Evolutionary conservation across 2,797 vertebrate genomes (phyloP).

Genomic region (Notamacropus eugenii): DNA sequence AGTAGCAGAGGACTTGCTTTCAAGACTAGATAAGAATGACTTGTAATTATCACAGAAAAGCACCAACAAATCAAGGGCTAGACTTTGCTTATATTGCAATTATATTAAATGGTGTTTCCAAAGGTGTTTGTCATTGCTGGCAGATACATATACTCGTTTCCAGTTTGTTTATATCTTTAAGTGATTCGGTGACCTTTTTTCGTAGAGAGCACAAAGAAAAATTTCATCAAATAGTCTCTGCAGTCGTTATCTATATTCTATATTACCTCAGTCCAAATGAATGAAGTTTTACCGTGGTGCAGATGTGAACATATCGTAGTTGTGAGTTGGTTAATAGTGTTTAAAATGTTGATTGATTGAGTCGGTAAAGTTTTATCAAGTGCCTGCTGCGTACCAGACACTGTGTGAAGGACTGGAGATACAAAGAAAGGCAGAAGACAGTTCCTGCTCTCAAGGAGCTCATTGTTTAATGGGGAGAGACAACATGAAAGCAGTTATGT

Average conservation of each 20-base stretch:
- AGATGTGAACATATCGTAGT: neutral
- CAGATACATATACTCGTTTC: neutral
- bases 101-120: neutral
- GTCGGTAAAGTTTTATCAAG: neutral
- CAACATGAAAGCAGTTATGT: neutral
- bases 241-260: neutral
- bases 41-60: neutral
- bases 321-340: neutral
- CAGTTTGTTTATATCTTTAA: neutral
- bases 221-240: neutral
- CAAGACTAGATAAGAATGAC: neutral
- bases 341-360: neutral
- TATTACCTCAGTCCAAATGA: neutral
- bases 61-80: neutral
- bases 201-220: neutral
- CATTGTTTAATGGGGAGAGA: neutral
- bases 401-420: neutral
- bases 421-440: neutral
- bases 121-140: neutral
- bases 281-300: neutral
- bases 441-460: neutral
- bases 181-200: neutral
- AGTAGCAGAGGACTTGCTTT: neutral
- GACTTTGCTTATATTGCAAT: neutral
- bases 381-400: neutral